Base-by-base conservation (phyloP, 2,797 vertebrate genomes). In the Anolis apletophallus region DNA sequence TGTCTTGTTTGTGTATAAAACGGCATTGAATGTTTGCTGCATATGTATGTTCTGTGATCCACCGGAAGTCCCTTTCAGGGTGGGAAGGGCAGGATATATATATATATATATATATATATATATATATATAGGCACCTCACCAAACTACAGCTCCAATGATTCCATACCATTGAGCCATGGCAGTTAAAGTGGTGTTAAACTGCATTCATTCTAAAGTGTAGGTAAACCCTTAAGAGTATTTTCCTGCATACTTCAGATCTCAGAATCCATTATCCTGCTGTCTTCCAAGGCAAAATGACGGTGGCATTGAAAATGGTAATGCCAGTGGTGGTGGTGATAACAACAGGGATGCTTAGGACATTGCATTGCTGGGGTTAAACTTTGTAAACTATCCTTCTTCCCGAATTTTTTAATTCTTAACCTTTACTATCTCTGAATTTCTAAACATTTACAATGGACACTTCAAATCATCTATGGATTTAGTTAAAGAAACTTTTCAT, bases 401-500 rank as follows among this genome's bases (percentile, higher is more conserved):
- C 46, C 11, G 67, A 54, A 72, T 29, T 13, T 73, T 54, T 61
- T 83, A 72, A 68, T 54, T 72, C 21, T 16, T 21, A 72, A 55
- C 78, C 50, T 57, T 83, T 59, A 77, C 40, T 52, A 57, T 64
- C 26, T 17, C 2, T 61, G 23, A 54, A 73, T 64, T 79, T 73
- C 32, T 36, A 73, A 64, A 72, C 19, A 23, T 54, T 68, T 52
- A 46, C 34, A 86, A 80, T 36, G 11, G 79, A 85, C 80, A 71
- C 80, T 92, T 54, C 32, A 88, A n/a, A 36, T 57, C 61, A 61
- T 59, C 90, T 36, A 59, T 1, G 1, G 86, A 92, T 72, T 91
- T 83, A 89, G 80, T 19, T 91, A 94, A 96, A 95, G 85, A 89
- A 88, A 90, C 90, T 88, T 91, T 90, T 91, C 80, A 88, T 91